These are phyloP conservation scores for Melanchra persicariae DNA, from an alignment of 2,888 invertebrate genomes.

Conservation along the genomic window DNA sequence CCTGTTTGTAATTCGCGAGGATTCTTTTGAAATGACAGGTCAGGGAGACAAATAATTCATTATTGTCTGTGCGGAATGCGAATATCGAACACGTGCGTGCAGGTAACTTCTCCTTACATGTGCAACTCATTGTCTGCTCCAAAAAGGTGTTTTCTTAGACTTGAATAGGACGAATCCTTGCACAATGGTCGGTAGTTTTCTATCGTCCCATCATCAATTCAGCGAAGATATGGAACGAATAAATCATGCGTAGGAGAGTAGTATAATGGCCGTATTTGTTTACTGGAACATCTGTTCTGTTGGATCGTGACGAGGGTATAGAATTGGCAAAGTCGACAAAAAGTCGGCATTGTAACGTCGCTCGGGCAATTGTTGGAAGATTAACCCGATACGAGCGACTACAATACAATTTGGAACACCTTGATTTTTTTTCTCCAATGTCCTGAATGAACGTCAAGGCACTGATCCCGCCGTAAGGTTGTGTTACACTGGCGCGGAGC, in stretches of 20 bases:
- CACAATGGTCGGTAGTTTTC: conserved; percentile 85
- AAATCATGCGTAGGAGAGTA: conserved; percentile 88
- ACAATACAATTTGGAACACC: conserved; percentile 85
- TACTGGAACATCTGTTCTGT: conserved; percentile 87
- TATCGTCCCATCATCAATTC: conserved; percentile 84
- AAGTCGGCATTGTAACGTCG: conserved; percentile 80
- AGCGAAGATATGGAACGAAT: conserved; percentile 79
- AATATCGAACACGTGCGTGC: conserved; percentile 89
- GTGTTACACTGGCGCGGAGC: conserved; percentile 64
- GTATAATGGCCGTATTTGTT: conserved; percentile 85
- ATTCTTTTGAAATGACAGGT: conserved; percentile 74
- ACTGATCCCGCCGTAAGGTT: conserved; percentile 59
- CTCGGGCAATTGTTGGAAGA: conserved; percentile 85
- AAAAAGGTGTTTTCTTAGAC: conserved; percentile 84
- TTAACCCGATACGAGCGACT: conserved; percentile 86
- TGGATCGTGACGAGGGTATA: conserved; percentile 73
- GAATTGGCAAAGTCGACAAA: conserved; percentile 84
- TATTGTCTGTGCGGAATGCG: conserved; percentile 81
- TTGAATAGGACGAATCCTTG: conserved; percentile 84
- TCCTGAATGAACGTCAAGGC: conserved; percentile 71
- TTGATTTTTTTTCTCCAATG: conserved; percentile 81
- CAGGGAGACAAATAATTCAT: conserved; percentile 70
- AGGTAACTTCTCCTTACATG: conserved; percentile 86
- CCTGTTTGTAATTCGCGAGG: conserved; percentile 69
- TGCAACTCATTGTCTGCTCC: conserved; percentile 85